Evolutionary conservation across 2,888 invertebrate species (phyloP).

Genomic region (Laspeyria flexula): DNA sequence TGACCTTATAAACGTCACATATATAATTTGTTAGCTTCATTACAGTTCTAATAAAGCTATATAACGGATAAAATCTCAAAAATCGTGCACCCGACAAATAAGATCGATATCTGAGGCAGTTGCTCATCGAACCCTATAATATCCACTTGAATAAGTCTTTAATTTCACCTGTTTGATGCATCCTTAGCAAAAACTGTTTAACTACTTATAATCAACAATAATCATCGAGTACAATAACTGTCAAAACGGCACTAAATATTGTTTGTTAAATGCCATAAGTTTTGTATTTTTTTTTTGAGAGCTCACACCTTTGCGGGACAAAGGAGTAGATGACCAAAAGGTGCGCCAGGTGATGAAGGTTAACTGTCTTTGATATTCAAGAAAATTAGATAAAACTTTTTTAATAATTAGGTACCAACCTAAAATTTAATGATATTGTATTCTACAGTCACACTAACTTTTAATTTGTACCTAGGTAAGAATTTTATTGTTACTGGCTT

Average conservation of each 20-base stretch:
- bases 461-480: too few species aligned
- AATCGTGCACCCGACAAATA: constrained; percentile 9
- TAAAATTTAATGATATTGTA: too few species aligned
- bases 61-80: constrained; percentile 16
- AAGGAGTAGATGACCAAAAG: constrained; percentile 64
- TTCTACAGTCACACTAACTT: too few species aligned
- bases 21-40: not conserved
- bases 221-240: constrained; percentile 84
- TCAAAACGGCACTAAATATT: constrained; percentile 84
- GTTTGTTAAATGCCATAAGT: constrained; percentile 82
- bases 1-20: too few species aligned
- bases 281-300: constrained; percentile 77
- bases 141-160: constrained; percentile 41
- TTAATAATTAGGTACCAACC: not conserved
- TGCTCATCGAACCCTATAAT: constrained; percentile 43
- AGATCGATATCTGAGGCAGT: constrained; percentile 11
- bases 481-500: too few species aligned
- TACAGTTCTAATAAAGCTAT: constrained; percentile 2
- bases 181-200: constrained; percentile 66
- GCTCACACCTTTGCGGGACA: constrained; percentile 78
- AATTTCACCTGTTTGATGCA: constrained; percentile 65
- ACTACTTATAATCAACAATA: constrained; percentile 74
- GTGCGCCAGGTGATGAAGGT: constrained; percentile 69
- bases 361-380: constrained; percentile 62
- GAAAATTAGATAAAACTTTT: constrained; percentile 20